Percentiles rank a stretch among this genome's conserved stretches.
phyloP scores from a whole-genome alignment of 1,140 invertebrate species.

The Drosophila varians region DNA sequence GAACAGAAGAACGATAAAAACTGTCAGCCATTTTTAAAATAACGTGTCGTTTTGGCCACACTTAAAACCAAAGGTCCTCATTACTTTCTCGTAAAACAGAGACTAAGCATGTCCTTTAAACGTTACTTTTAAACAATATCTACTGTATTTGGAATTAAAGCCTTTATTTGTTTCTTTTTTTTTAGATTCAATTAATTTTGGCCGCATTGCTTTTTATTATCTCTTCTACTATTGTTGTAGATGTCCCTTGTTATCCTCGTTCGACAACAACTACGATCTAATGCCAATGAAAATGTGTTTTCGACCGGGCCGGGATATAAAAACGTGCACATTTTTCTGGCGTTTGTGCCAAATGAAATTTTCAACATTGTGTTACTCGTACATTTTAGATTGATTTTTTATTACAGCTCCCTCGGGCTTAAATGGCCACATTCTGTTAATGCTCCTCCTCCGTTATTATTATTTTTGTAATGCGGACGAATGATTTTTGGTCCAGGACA shows the following conservation, averaged over 20 bases:
- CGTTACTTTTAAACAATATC: neutral
- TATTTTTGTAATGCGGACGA: constrained; percentile 23
- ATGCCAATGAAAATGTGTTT: neutral
- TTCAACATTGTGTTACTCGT: constrained; percentile 7
- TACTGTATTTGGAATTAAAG: neutral
- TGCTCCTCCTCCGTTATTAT: constrained; percentile 23
- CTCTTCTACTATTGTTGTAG: constrained; percentile 22
- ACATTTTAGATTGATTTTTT: constrained; percentile 45
- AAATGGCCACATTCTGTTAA: constrained; percentile 35
- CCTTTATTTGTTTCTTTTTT: constrained; percentile 18
- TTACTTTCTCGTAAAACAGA: too few species aligned
- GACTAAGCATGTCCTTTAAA: too few species aligned
- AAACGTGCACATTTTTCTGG: neutral
- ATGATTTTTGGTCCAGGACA: constrained; percentile 3
- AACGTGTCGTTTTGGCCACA: too few species aligned
- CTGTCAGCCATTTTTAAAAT: neutral
- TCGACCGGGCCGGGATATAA: neutral
- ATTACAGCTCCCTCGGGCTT: constrained; percentile 7
- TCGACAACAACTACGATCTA: constrained; percentile 1
- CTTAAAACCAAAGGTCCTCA: too few species aligned
- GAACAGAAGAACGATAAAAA: neutral
- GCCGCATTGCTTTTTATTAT: constrained; percentile 45
- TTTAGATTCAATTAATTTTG: constrained; percentile 67
- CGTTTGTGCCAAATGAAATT: neutral
- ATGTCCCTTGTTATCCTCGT: constrained; percentile 6